Evolutionary conservation across 1,140 invertebrate species (phyloP), one percentile per base, ranked within the genome.

Genomic region (Pseudomyrmex flavicornis): DNA sequence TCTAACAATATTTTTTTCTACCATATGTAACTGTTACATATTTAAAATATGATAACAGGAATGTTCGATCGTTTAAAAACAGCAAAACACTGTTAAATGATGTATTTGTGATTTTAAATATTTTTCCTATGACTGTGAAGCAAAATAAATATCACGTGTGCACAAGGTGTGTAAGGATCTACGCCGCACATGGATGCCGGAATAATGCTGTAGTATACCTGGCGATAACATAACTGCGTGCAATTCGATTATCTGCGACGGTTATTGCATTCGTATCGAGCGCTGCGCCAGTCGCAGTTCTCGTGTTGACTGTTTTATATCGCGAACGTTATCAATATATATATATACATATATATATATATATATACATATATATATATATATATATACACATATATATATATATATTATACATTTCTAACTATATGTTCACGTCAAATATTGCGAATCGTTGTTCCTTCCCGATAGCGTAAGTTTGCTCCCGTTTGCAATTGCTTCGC

Each of bases 161-260:
- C 12, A 5, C 10, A 0, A 10, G 35, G 35, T 9, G 58, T 12
- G 12, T 65, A 48, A 65, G 73, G 69, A 87, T 80, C 79, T 83
- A 77, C 72, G 59, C n/a, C 58, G 70, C 48, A 61, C 35, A 52
- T 52, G 7, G 2, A 52, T 72, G 48, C 68, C 22, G 35, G 83
- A 87, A 85, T 88, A 88, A 77, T 76, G 72, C 74, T 63, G 50
- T 48, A 17, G 61, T 73, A 88, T 73, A 88, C 74, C 63, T 70
- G 77, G 79, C 79, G 84, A 89, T 85, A 89, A 89, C 88, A 56
- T 59, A 83, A 77, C 69, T 77, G 84, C 58, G 69, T 61, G 87
- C 82, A 83, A 83, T 85, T 89, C 87, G 87, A 89, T 89, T 88
- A 89, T 89, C 87, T 65, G 79, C 87, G 50, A 88, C 77, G 79